Base-by-base conservation (phyloP, 1,140 invertebrate species). In the Ceratina australensis region DNA sequence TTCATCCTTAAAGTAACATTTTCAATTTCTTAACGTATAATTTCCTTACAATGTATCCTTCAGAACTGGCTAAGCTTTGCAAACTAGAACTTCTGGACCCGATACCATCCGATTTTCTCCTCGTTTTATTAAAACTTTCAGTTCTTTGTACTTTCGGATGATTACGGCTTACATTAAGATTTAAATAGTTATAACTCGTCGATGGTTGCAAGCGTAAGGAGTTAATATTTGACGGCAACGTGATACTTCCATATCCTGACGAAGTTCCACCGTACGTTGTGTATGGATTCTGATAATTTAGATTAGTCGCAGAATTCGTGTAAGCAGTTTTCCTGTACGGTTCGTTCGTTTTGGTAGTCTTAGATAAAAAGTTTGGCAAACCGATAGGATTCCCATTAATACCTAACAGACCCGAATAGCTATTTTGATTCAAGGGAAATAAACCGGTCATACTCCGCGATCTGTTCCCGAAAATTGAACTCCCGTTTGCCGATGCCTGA, bases 11-110 rank as follows among this genome's bases (percentile, higher is more conserved):
- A 50, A 61, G 20, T n/a, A 63, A 67, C 13, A 49, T 18, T 20
- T 52, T 12, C n/a, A 18, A 5, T 28, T 28, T 50, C 28, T 16
- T 59, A 42, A 22, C 10, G 13, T 50, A 60, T 24, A 57, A 49
- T 59, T 57, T 77, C 86, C 94, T 94, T 95, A 95, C 95, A 92
- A 93, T 93, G 82, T 95, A 96, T 90, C 95, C 95, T 90, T 96
- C 95, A 54, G 95, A 95, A 52, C 93, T 93, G 42, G 92, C 91
- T 76, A 94, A 87, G 87, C 93, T 94, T 74, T 93, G 90, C n/a
- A 92, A 69, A 78, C 92, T 92, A 18, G 91, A 89, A 79, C 92
- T 93, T 79, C 90, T 88, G 15, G 91, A 93, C 16, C 89, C 82
- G 50, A 92, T 20, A 18, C 85, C 71, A 68, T 60, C 82, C 8